Percentiles rank a stretch among this genome's conserved stretches.
phyloP scores from a whole-genome alignment of 1,140 invertebrate genomes.

The Temnothorax longispinosus region DNA sequence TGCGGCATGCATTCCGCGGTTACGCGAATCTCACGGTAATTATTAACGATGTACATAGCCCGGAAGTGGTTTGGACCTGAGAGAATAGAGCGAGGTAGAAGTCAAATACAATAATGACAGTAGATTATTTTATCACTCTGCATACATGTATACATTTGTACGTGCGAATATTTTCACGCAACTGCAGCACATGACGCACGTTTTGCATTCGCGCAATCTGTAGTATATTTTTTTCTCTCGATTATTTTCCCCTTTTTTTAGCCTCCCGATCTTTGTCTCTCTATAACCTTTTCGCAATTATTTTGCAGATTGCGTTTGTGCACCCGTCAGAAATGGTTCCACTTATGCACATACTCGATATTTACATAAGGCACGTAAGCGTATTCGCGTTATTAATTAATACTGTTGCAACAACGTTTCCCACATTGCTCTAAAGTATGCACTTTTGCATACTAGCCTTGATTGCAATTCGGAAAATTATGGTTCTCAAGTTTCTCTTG shows the following conservation, averaged over 20 bases:
- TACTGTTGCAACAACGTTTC: neutral
- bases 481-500: constrained; percentile 1
- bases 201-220: constrained; percentile 46
- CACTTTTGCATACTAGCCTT: neutral
- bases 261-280: constrained; percentile 23
- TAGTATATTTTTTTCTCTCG: constrained; percentile 13
- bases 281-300: constrained; percentile 18
- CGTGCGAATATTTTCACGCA: constrained; percentile 21
- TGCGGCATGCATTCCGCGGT: constrained; percentile 48
- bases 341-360: constrained; percentile 5
- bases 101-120: constrained; percentile 48
- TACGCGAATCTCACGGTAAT: constrained; percentile 58
- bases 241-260: neutral
- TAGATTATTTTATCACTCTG: constrained; percentile 43
- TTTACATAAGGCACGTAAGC: constrained; percentile 26
- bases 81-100: constrained; percentile 44
- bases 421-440: neutral
- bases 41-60: constrained; percentile 49
- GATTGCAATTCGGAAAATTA: constrained; percentile 27
- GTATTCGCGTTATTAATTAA: constrained; percentile 67
- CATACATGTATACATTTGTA: neutral
- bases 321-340: neutral
- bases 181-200: neutral
- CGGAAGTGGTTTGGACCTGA: constrained; percentile 49
- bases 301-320: constrained; percentile 35